These are phyloP conservation scores for Apodemia mormo DNA, from an alignment of 2,888 invertebrate species.

Conservation along the genomic window DNA sequence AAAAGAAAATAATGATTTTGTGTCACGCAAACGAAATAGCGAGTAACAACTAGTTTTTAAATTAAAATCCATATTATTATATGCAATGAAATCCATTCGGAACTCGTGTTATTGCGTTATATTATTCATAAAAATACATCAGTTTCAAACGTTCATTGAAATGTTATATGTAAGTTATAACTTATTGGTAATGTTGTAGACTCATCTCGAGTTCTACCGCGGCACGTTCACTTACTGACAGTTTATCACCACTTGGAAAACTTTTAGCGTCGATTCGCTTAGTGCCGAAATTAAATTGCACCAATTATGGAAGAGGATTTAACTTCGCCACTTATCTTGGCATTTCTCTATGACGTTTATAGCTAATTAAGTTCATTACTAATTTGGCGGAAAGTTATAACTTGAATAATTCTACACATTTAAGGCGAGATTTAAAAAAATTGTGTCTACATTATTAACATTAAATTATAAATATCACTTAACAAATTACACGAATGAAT, in stretches of 20 bases:
- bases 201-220: not conserved
- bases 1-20: no score
- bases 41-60: no score
- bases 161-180: not conserved
- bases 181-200: not conserved
- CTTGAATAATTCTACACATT: not conserved
- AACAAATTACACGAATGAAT: no score
- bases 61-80: no score
- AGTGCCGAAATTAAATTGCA: conserved; percentile 14
- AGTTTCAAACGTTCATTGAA: not conserved
- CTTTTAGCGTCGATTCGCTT: conserved; percentile 22
- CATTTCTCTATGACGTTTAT: conserved; percentile 36
- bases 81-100: no score
- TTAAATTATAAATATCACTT: no score
- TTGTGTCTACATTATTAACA: no score
- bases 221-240: conserved; percentile 7
- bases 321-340: conserved; percentile 40
- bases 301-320: conserved; percentile 36
- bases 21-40: no score
- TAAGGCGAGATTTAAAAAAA: not conserved
- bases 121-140: no score
- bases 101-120: no score
- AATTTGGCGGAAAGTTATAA: conserved; percentile 11
- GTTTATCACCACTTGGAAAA: conserved; percentile 22
- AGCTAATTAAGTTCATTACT: conserved; percentile 34